Evolutionary conservation across 2,113 vertebrate species (phyloP).

Genomic region (Galeopterus variegatus): DNA sequence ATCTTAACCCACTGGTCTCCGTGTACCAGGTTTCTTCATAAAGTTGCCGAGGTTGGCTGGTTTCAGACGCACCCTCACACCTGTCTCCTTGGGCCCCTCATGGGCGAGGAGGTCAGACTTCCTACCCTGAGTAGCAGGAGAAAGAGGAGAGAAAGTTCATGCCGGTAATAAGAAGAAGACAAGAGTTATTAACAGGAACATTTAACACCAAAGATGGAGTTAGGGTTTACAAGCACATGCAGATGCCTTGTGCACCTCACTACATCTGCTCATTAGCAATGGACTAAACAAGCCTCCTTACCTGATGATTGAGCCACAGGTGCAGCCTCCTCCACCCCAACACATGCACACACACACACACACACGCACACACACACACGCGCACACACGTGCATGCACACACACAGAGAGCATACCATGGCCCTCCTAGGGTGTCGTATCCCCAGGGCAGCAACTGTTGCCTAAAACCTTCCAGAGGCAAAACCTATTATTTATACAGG

Average conservation of each 20-base stretch:
- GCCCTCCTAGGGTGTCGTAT: not conserved
- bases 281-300: not conserved
- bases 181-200: not conserved
- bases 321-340: not conserved
- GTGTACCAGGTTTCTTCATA: not conserved
- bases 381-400: rapidly evolving
- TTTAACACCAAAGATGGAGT: not conserved
- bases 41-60: not conserved
- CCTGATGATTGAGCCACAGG: not conserved
- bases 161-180: not conserved
- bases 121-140: not conserved
- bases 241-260: rapidly evolving
- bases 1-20: not conserved
- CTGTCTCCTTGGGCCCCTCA: not conserved
- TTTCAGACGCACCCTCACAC: not conserved
- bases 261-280: rapidly evolving
- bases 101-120: not conserved
- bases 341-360: rapidly evolving
- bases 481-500: not conserved
- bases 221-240: not conserved
- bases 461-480: not conserved
- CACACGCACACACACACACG: rapidly evolving
- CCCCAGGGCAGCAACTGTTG: not conserved
- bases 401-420: rapidly evolving
- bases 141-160: not conserved